phyloP scores from a whole-genome alignment of 2,888 invertebrate species.

The Harpalus rubripes region DNA sequence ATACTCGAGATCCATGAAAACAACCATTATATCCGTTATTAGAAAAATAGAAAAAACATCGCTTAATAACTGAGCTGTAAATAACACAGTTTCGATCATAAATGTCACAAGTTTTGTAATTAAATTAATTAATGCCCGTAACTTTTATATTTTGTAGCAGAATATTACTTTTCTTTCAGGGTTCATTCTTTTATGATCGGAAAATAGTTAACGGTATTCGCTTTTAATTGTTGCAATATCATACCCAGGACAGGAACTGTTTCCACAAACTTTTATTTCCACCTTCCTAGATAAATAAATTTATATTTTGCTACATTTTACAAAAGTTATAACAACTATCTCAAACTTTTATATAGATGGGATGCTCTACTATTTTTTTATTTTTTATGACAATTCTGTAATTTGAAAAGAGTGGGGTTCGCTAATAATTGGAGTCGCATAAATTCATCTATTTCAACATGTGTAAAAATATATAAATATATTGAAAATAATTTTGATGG shows the following conservation, averaged over 20 bases:
- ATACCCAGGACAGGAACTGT: not conserved
- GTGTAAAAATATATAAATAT: too few species aligned
- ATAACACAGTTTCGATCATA: conserved; percentile 75
- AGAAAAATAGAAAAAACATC: conserved; percentile 70
- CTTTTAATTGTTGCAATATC: conserved; percentile 63
- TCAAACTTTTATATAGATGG: too few species aligned
- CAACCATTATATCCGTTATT: conserved; percentile 67
- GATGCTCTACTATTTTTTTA: too few species aligned
- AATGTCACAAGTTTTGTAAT: conserved; percentile 78
- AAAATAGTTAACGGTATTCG: conserved; percentile 58
- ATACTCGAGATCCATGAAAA: conserved; percentile 55
- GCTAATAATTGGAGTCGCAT: too few species aligned
- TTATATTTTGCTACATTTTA: not conserved
- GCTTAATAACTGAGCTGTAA: conserved; percentile 75
- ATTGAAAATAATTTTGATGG: too few species aligned
- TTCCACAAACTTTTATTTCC: not conserved
- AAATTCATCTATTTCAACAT: too few species aligned
- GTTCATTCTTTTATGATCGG: conserved; percentile 62
- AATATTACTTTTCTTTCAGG: conserved; percentile 65
- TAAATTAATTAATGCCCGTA: conserved; percentile 78
- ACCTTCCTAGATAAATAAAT: not conserved
- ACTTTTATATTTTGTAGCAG: conserved; percentile 73
- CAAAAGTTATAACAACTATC: not conserved
- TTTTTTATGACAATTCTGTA: too few species aligned
- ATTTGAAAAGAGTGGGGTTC: too few species aligned